Evolutionary conservation across 1,140 invertebrate genomes (phyloP).

Genomic region (Sminthurides bifidus): DNA sequence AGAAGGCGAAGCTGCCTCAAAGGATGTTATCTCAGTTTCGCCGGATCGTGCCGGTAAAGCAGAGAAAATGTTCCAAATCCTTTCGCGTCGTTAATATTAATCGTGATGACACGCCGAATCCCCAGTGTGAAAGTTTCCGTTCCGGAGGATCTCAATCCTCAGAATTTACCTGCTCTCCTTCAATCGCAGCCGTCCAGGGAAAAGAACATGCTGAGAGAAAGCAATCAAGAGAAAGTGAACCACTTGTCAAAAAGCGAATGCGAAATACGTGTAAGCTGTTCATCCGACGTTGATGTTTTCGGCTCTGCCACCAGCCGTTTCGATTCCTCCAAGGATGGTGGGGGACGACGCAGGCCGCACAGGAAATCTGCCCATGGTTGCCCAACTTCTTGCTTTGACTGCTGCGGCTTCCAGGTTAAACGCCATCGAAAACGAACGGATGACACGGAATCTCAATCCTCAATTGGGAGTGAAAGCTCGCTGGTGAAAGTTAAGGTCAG

Average conservation of each 20-base stretch:
- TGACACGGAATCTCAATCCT: too few species aligned
- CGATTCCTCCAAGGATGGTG: too few species aligned
- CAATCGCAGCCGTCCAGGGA: not conserved
- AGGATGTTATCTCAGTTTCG: conserved; percentile 5
- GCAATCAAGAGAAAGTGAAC: not conserved
- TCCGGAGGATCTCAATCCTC: not conserved
- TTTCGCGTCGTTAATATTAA: not conserved
- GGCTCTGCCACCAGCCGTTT: not conserved
- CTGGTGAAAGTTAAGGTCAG: too few species aligned
- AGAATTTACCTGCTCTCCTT: not conserved
- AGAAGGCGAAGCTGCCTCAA: too few species aligned
- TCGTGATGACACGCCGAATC: not conserved
- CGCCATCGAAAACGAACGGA: too few species aligned
- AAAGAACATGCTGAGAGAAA: not conserved
- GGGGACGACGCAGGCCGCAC: too few species aligned
- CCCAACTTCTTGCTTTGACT: too few species aligned
- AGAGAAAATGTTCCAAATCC: not conserved
- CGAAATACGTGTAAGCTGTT: too few species aligned
- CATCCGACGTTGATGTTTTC: not conserved
- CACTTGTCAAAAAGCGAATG: too few species aligned
- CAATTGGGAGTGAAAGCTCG: too few species aligned
- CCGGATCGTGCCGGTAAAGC: not conserved
- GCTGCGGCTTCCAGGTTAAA: too few species aligned
- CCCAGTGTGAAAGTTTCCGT: not conserved
- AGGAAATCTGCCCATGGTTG: too few species aligned